These are phyloP conservation scores for Meda fulgida DNA, from an alignment of 2,797 vertebrate genomes.

Conservation along the genomic window DNA sequence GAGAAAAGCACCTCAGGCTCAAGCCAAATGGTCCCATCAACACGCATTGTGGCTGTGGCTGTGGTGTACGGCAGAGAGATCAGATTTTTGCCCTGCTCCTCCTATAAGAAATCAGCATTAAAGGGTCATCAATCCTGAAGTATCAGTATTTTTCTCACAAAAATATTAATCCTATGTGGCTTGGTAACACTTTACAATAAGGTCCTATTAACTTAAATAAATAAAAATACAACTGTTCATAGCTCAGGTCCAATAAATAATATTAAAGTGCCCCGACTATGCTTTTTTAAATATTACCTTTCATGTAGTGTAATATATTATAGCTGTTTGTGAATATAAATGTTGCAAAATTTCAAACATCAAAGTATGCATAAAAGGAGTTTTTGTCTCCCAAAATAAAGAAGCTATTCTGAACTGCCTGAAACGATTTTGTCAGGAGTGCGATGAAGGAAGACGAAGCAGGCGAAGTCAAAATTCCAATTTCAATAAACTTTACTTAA, in stretches of 20 bases:
- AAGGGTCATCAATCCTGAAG: not conserved
- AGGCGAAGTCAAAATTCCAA: too few species aligned
- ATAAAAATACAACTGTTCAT: not conserved
- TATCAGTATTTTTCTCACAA: not conserved
- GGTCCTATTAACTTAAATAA: not conserved
- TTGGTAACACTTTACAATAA: not conserved
- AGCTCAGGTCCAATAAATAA: not conserved
- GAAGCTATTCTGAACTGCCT: not conserved
- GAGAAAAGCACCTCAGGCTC: slow-evolving; percentile 97
- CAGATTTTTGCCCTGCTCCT: slow-evolving; percentile 95
- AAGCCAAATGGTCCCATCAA: slow-evolving; percentile 92
- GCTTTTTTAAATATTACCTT: not conserved
- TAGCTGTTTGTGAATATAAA: too few species aligned
- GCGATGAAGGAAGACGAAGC: too few species aligned
- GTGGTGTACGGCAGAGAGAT: slow-evolving; percentile 91
- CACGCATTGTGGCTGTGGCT: slow-evolving; percentile 87
- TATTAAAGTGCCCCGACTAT: not conserved
- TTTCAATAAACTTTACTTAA: too few species aligned
- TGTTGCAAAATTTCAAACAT: too few species aligned
- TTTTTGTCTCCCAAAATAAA: not conserved
- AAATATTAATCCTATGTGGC: not conserved
- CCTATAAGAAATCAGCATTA: slow-evolving; percentile 50
- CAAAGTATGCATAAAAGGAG: not conserved
- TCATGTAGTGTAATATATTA: not conserved
- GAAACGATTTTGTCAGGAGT: too few species aligned